Evolutionary conservation across 2,888 invertebrate species (phyloP).

Genomic region (Ochlodes sylvanus): DNA sequence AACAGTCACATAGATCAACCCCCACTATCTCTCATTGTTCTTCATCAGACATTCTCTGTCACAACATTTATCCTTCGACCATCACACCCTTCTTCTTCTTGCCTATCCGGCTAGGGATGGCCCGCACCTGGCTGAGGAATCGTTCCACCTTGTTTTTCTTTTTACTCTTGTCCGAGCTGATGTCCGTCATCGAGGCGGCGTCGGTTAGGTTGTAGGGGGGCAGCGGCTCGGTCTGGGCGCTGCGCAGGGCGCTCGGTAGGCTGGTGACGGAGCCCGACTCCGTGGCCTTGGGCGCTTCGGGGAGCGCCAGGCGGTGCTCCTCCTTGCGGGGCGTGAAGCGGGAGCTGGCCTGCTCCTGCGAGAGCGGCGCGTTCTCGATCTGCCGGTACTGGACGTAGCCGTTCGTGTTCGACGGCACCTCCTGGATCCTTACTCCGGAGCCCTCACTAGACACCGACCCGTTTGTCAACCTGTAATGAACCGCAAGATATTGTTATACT

Average conservation of each 20-base stretch:
- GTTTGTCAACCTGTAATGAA: conserved; percentile 12
- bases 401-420: conserved; percentile 45
- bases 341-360: conserved; percentile 44
- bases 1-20: too few relatives aligned
- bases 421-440: conserved; percentile 53
- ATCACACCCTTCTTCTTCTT: conserved; percentile 26
- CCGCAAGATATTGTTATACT: too few relatives aligned
- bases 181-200: neutral
- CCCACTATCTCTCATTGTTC: too few relatives aligned
- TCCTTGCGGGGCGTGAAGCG: conserved; percentile 43
- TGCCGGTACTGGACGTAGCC: conserved; percentile 35
- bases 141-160: conserved; percentile 12
- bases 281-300: conserved; percentile 43
- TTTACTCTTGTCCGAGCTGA: neutral
- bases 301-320: conserved; percentile 45
- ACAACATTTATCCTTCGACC: conserved; percentile 3
- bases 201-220: conserved; percentile 3
- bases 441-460: conserved; percentile 23
- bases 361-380: conserved; percentile 14
- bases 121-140: conserved; percentile 18
- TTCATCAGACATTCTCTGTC: too few relatives aligned
- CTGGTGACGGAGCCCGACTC: conserved; percentile 45
- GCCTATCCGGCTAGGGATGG: conserved; percentile 14
- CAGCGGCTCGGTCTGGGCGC: conserved; percentile 2
- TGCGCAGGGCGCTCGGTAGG: neutral